Evolutionary conservation across 2,888 invertebrate genomes (phyloP), one percentile per base, ranked within the genome.

Genomic region (Campoplex nolae): DNA sequence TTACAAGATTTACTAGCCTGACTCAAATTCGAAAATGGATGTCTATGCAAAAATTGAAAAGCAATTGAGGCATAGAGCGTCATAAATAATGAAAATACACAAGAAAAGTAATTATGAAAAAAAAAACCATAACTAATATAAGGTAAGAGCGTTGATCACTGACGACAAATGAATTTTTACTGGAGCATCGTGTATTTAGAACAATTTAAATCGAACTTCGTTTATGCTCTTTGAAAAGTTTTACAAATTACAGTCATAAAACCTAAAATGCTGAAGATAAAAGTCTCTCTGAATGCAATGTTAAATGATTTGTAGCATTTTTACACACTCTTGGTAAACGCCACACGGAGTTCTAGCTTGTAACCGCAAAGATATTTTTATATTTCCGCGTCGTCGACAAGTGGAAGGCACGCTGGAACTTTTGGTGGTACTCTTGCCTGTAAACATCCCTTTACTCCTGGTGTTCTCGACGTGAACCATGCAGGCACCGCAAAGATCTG

Each of bases 401-500:
- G 45, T 73, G 28, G 16, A 67, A 35, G 54, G 38, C 67, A 35
- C 28, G 54, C 54, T 54, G 9, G 38, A 58, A 81, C 67, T 54
- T 38, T 77, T n/a, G 74, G 75, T 42, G 32, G 54, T 18, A 81
- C 48, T 78, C 68, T 82, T 48, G 82, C 68, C 56, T 67, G 56
- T 62, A 62, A 38, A 45, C 54, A n/a, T 62, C 76, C 51, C 51
- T 71, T 71, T 54, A 48, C 51, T 62, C 83, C 58, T 45, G 62
- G 76, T 76, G 65, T 80, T 80, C 58, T 42, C n/a, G 38, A 32
- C 23, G 48, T 35, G 45, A 58, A 71, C 58, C 48, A 35, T 54
- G 56, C 42, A 42, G 42, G 45, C 54, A 73, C 80, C 83, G 73
- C 83, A 83, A 86, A 86, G 80, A 73, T 80, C 35, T 48, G 54